These are phyloP conservation scores for Maniola hyperantus DNA, from an alignment of 2,888 invertebrate species.

Conservation along the genomic window DNA sequence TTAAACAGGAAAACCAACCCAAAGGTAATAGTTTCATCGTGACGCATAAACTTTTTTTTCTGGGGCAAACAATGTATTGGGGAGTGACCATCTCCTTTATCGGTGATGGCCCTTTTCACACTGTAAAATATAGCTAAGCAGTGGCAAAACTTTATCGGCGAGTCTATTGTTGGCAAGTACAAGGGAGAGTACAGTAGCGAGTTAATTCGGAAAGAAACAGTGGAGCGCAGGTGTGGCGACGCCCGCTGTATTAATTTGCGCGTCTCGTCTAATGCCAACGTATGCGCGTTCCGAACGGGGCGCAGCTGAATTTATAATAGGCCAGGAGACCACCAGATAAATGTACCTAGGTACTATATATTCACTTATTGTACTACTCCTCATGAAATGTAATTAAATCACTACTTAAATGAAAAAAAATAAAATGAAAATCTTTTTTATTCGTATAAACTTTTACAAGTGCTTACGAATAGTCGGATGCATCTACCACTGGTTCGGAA, in stretches of 20 bases:
- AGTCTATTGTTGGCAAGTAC: slow-evolving; percentile 75
- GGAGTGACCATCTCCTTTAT: too few relatives aligned
- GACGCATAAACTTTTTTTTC: too few relatives aligned
- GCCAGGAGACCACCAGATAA: background rate
- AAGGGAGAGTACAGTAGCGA: slow-evolving; percentile 45
- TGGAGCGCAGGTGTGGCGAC: slow-evolving; percentile 70
- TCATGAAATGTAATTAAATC: too few relatives aligned
- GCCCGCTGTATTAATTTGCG: slow-evolving; percentile 75
- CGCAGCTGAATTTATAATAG: slow-evolving; percentile 67
- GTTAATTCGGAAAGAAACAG: slow-evolving; percentile 80
- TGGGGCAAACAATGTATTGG: too few relatives aligned
- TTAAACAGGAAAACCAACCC: too few relatives aligned
- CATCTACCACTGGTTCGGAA: too few relatives aligned
- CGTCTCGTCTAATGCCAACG: slow-evolving; percentile 75
- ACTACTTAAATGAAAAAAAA: too few relatives aligned
- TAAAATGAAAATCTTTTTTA: too few relatives aligned
- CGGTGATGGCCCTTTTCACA: background rate
- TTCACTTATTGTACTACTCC: background rate
- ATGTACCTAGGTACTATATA: background rate
- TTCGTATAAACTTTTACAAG: too few relatives aligned
- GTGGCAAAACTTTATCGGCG: slow-evolving; percentile 35
- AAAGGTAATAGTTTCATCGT: too few relatives aligned
- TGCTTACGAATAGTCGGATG: too few relatives aligned
- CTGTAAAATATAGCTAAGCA: slow-evolving; percentile 28
- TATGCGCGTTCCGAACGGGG: slow-evolving; percentile 61